phyloP scores from a whole-genome alignment of 2,113 vertebrate genomes.

The Pimephales promelas region DNA sequence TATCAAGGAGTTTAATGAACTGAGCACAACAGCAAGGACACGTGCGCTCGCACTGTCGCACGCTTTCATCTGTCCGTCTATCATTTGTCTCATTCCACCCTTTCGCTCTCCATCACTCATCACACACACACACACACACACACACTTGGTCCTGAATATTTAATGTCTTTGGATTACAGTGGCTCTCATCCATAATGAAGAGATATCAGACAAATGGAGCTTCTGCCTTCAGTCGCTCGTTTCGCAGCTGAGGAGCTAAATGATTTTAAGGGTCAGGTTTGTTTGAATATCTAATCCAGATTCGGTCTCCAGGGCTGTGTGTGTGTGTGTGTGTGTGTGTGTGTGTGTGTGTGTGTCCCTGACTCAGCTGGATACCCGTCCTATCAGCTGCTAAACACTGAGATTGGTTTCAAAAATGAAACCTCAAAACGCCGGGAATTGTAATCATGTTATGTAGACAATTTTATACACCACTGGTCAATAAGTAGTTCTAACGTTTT shows the following conservation, averaged over 20 bases:
- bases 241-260: constrained; percentile 45
- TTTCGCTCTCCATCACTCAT: constrained; percentile 10
- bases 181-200: constrained; percentile 54
- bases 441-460: not conserved
- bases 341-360: constrained; percentile 20
- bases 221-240: constrained; percentile 47
- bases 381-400: not conserved
- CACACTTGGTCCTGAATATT: constrained; percentile 51
- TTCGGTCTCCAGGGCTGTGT: not conserved
- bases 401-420: not conserved
- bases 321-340: no score
- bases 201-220: constrained; percentile 54
- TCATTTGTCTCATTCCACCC: constrained; percentile 10
- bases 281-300: constrained; percentile 54
- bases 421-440: not conserved
- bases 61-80: constrained; percentile 26
- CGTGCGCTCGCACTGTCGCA: constrained; percentile 12
- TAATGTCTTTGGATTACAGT: constrained; percentile 54
- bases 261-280: constrained; percentile 51
- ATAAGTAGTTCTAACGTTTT: no score
- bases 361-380: constrained; percentile 42
- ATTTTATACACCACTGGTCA: no score
- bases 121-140: no score
- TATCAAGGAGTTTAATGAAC: constrained; percentile 34
- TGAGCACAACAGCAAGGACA: constrained; percentile 30